Percentiles rank a stretch among this genome's conserved stretches.
phyloP scores from a whole-genome alignment of 2,888 invertebrate species.

The Sarcophaga rosellei region DNA sequence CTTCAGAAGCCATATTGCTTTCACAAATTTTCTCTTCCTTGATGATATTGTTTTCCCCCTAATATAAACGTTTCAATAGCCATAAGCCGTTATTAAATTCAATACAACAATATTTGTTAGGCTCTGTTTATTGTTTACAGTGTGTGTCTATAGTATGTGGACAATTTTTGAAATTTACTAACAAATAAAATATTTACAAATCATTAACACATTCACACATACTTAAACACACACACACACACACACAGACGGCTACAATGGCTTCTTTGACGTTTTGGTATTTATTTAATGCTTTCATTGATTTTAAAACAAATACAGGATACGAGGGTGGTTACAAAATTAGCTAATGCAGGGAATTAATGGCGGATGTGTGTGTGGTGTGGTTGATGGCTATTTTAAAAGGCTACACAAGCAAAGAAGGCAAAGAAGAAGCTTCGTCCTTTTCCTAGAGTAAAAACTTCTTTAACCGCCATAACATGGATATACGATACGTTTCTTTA shows the following conservation, averaged over 20 bases:
- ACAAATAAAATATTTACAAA: not conserved
- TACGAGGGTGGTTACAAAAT: too few relatives aligned
- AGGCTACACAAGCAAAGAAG: too few relatives aligned
- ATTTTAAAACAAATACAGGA: not conserved
- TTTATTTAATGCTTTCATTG: not conserved
- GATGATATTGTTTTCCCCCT: too few relatives aligned
- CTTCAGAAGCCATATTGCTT: too few relatives aligned
- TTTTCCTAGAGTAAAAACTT: too few relatives aligned
- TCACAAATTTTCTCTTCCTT: too few relatives aligned
- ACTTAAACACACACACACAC: not conserved
- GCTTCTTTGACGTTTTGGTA: not conserved
- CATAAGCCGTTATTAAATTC: not conserved
- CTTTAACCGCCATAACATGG: too few relatives aligned
- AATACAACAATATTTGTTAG: not conserved
- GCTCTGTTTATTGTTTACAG: not conserved
- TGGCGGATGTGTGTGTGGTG: too few relatives aligned
- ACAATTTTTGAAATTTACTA: not conserved
- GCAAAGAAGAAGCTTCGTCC: too few relatives aligned
- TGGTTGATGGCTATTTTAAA: too few relatives aligned
- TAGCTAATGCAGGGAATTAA: too few relatives aligned
- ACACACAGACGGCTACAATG: not conserved
- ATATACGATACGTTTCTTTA: too few relatives aligned
- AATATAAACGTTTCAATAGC: not conserved
- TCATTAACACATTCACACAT: not conserved
- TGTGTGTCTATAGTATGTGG: not conserved